These are phyloP conservation scores for Aphidius colemani DNA, from an alignment of 2,888 invertebrate genomes.

Conservation along the genomic window DNA sequence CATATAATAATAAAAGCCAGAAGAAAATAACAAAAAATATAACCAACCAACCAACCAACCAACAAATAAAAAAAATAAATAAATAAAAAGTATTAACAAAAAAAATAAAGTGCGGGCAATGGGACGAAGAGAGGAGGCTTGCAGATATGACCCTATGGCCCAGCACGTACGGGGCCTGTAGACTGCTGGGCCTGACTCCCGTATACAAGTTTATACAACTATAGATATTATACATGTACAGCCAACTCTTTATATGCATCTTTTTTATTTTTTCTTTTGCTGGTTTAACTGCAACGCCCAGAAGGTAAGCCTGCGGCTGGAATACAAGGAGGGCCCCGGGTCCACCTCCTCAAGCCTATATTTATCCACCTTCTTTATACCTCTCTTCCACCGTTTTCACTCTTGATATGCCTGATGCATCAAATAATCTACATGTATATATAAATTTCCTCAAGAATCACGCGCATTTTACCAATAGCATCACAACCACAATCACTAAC, in stretches of 20 bases:
- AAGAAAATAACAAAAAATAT: slow-evolving; percentile 21
- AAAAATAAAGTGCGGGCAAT: slow-evolving; percentile 6
- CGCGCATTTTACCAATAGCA: slow-evolving; percentile 12
- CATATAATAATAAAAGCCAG: neutral
- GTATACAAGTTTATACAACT: slow-evolving; percentile 16
- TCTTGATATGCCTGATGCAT: slow-evolving; percentile 36
- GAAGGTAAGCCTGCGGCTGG: slow-evolving; percentile 33
- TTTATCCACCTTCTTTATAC: slow-evolving; percentile 53
- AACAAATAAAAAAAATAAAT: slow-evolving; percentile 15
- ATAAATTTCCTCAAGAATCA: neutral
- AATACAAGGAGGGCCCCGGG: slow-evolving; percentile 33
- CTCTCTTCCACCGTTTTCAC: slow-evolving; percentile 22
- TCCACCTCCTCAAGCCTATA: slow-evolving; percentile 53
- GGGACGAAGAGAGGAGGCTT: slow-evolving; percentile 44
- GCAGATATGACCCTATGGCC: slow-evolving; percentile 55
- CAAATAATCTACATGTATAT: neutral
- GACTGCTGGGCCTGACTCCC: slow-evolving; percentile 57
- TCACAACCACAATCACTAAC: slow-evolving; percentile 22
- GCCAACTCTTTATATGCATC: neutral
- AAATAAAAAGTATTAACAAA: slow-evolving; percentile 28
- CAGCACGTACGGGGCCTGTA: slow-evolving; percentile 56
- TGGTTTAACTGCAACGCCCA: slow-evolving; percentile 21
- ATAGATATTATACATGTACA: neutral
- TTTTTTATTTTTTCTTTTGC: slow-evolving; percentile 9
- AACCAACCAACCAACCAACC: neutral